phyloP scores from a whole-genome alignment of 2,797 vertebrate genomes.

The Melopsittacus undulatus region DNA sequence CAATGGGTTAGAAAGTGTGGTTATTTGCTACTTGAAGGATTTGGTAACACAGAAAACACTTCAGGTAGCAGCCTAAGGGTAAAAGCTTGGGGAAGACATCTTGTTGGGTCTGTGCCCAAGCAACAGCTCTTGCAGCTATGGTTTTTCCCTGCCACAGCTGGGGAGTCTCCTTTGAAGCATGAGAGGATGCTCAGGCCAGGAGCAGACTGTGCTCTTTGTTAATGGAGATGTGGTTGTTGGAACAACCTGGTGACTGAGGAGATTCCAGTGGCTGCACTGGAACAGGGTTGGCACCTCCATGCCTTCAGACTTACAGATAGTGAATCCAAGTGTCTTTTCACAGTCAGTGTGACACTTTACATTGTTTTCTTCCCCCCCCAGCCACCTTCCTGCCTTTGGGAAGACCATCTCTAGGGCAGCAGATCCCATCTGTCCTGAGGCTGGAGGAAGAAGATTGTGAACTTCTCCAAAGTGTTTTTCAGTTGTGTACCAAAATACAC shows the following conservation, averaged over 20 bases:
- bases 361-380: background rate
- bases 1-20: background rate
- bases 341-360: too few relatives aligned
- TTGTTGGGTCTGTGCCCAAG: background rate
- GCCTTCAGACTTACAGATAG: background rate
- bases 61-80: background rate
- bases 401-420: background rate
- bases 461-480: background rate
- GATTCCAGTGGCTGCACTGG: background rate
- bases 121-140: background rate
- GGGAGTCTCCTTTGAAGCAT: background rate
- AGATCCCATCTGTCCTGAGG: background rate
- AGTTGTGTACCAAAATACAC: rapidly evolving
- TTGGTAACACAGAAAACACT: background rate
- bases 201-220: background rate
- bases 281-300: background rate
- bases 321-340: background rate
- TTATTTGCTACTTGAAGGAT: background rate
- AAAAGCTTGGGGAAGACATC: background rate
- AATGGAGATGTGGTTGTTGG: too few relatives aligned
- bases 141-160: background rate
- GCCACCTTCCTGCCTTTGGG: background rate
- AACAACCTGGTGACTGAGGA: background rate
- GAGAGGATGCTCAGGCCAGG: background rate
- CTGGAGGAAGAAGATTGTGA: background rate